Base-by-base conservation (phyloP, 2,888 invertebrate genomes). In the Sesamia inferens region DNA sequence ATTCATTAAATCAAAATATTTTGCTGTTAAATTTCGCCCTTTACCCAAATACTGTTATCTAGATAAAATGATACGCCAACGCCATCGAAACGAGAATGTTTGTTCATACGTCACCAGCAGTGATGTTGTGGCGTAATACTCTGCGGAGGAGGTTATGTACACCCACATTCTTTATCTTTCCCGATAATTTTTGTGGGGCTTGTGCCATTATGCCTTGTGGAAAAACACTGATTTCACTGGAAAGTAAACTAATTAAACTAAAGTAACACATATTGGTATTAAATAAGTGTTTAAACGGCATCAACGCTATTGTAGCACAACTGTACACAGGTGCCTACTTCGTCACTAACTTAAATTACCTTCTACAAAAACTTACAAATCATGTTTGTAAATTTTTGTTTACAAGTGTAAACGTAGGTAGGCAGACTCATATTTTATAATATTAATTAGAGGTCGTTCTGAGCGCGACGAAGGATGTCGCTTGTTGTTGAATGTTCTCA, bases 121-220 rank as follows among this genome's bases (percentile, higher is more conserved):
- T 77, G 77, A 79, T 84, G 82, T 75, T 77, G 81, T 86, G 82
- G 78, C 84, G 86, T 87, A 87, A 85, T 71, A 75, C 79, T 59
- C 75, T 67, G 76, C 73, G 71, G 76, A 81, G 76, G 77, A 69
- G 71, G 67, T 78, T 75, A 77, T 70, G 68, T 77, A 80, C 84
- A 81, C 82, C 79, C 79, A 85, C 83, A 83, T 84, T 85, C 78
- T 74, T 86, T 82, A 86, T 87, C 87, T 81, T 63, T 47, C 55
- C 63, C 71, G 83, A 84, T 85, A 76, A 79, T 69, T 74, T 81
- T 78, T 74, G 63, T 76, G 81, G 39, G 58, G 68, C 68, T 73
- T 66, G 69, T 73, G n/a, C 67, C 57, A 55, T 81, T 80, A 69
- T 70, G 14, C 58, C 51, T 79, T 79, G 79, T 82, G 81, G 84